Evolutionary conservation across 2,797 vertebrate species (phyloP).

Genomic region (Coranthus polyacanthus): DNA sequence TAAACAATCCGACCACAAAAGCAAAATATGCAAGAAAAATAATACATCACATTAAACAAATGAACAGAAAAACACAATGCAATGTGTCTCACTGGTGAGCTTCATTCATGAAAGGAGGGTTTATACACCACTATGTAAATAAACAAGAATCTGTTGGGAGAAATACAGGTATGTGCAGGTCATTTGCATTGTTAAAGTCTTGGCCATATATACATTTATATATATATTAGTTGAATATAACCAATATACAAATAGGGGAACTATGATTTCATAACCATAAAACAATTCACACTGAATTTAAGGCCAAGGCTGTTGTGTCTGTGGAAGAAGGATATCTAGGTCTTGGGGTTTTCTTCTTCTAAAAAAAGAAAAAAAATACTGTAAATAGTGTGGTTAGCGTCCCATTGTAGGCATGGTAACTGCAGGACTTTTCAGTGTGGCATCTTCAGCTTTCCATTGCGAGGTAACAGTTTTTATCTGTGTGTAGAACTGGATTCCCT

Average conservation of each 20-base stretch:
- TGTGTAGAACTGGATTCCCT: conserved; percentile 98
- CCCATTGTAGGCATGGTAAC: conserved; percentile 99
- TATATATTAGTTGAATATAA: conserved; percentile 34
- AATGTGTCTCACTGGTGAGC: neutral
- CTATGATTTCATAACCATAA: conserved; percentile 5
- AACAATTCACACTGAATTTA: conserved; percentile 31
- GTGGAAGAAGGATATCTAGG: neutral
- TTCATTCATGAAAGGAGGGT: conserved; percentile 9
- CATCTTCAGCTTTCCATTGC: conserved; percentile 98
- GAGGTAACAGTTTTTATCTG: conserved; percentile 97
- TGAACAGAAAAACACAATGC: neutral
- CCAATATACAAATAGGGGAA: conserved; percentile 9
- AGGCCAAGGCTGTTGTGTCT: conserved; percentile 15
- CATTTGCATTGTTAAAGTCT: conserved; percentile 22
- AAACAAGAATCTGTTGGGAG: conserved; percentile 31
- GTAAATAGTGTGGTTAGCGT: conserved; percentile 78
- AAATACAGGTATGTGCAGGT: conserved; percentile 24
- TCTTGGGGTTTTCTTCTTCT: too few relatives aligned
- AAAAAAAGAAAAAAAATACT: conserved; percentile 1
- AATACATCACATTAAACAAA: neutral
- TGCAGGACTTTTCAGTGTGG: conserved; percentile 90
- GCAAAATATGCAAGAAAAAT: conserved; percentile 3
- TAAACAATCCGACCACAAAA: conserved; percentile 1
- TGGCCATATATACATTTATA: conserved; percentile 12
- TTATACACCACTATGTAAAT: neutral